Evolutionary conservation across 2,797 vertebrate genomes (phyloP), one percentile per base, ranked within the genome.

Genomic region (Schizopygopsis pylzovi): DNA sequence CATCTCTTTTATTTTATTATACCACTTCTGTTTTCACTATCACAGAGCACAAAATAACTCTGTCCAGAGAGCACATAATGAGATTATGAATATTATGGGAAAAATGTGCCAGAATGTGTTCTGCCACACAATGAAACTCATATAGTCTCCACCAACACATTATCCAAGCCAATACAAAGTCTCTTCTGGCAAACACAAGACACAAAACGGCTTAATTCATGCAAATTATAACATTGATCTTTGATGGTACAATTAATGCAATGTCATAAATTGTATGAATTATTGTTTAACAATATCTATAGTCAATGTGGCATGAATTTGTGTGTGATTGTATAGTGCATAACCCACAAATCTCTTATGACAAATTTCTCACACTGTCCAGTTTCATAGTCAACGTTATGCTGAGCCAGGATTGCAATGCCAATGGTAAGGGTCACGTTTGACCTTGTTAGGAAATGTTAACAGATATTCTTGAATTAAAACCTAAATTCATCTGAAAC

Each of bases 1-100:
- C 83, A 79, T 79, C 76, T 59, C 75, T 67, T 78, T 78, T 85
- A 54, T 77, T 84, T 83, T 63, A 43, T 37, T 9, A 43, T 43
- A 28, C 37, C n/a, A 59, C 18, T 70, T 70, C 22, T 54, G 33
- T 70, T 79, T 56, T 59, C 47, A 78, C 75, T 77, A 28, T 78
- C 65, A 59, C 65, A 16, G 76, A 78, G 67, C 25, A 59, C 47
- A 43, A 78, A 68, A 78, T 56, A 70, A 33, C 47, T 61, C 70
- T 67, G n/a, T 84, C 49, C 73, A 61, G n/a, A 71, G 76, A 70
- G 22, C 28, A 59, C 25, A 45, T 12, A 71, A 68, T 79, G 52
- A 71, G 75, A 79, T 85, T 79, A 85, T 70, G 65, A 71, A 82
- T 82, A 22, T 71, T 39, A 56, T 54, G 20, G 33, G 75, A 20